Evolutionary conservation across 2,888 invertebrate genomes (phyloP).

Genomic region (Agriotes lineatus): DNA sequence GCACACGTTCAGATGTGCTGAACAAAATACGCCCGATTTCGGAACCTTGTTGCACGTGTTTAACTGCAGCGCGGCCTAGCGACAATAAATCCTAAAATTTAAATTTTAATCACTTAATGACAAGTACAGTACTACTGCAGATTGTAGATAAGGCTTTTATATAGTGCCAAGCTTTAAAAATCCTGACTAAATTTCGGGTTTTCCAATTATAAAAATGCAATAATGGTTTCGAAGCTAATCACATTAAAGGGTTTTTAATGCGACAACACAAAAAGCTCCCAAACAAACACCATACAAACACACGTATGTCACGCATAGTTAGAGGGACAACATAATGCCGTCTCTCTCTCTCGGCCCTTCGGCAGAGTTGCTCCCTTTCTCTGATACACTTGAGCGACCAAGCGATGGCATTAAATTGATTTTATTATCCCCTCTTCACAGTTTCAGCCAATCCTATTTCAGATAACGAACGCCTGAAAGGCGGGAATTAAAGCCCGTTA

Average conservation of each 20-base stretch:
- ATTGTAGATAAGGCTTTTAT: no score
- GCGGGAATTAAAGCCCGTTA: slow-evolving; percentile 61
- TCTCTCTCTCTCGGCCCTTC: slow-evolving; percentile 33
- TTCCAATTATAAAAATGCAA: slow-evolving; percentile 26
- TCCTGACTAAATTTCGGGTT: no score
- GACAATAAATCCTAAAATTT: no score
- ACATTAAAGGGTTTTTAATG: slow-evolving; percentile 35
- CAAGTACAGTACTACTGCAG: no score
- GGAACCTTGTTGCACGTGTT: no score
- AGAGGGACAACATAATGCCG: slow-evolving; percentile 36
- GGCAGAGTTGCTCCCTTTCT: slow-evolving; percentile 30
- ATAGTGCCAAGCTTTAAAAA: no score
- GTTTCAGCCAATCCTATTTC: slow-evolving; percentile 61
- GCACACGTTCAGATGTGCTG: no score
- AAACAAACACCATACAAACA: slow-evolving; percentile 38
- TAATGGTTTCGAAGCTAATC: slow-evolving; percentile 29
- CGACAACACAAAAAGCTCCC: slow-evolving; percentile 34
- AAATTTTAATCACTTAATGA: no score
- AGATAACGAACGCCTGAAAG: slow-evolving; percentile 59
- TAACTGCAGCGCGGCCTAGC: no score
- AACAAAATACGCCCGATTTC: no score
- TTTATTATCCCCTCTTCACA: slow-evolving; percentile 65
- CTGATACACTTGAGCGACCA: slow-evolving; percentile 41
- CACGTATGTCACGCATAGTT: slow-evolving; percentile 41
- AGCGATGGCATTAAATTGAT: slow-evolving; percentile 67